Evolutionary conservation across 2,888 invertebrate species (phyloP).

Genomic region (Agelastica alni): DNA sequence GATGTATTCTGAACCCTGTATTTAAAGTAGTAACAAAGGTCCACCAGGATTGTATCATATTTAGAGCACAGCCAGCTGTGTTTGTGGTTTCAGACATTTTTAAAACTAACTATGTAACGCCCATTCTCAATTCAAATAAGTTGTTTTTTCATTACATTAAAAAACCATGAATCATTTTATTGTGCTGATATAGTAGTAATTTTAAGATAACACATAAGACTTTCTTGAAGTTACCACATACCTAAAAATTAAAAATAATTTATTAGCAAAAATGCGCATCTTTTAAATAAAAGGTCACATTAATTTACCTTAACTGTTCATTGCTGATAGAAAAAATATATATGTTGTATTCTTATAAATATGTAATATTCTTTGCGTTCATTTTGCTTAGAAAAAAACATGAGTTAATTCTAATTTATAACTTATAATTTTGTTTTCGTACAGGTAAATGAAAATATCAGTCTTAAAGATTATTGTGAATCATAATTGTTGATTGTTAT

Average conservation of each 20-base stretch:
- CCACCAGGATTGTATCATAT: constrained; percentile 43
- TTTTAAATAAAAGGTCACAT: background rate
- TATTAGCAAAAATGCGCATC: background rate
- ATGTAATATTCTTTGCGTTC: too few species aligned
- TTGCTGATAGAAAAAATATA: background rate
- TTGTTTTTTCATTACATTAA: constrained; percentile 16
- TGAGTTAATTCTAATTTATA: too few species aligned
- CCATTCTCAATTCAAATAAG: constrained; percentile 34
- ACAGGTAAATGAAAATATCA: too few species aligned
- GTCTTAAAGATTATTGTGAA: too few species aligned
- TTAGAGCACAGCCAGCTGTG: constrained; percentile 41
- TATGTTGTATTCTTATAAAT: too few species aligned
- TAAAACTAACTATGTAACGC: constrained; percentile 40
- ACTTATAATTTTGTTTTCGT: too few species aligned
- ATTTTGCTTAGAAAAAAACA: too few species aligned
- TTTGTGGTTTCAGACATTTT: constrained; percentile 41
- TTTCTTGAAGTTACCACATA: background rate
- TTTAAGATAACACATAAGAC: background rate
- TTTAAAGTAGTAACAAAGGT: constrained; percentile 40
- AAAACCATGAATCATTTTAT: constrained; percentile 15
- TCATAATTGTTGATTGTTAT: too few species aligned
- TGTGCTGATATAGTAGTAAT: background rate
- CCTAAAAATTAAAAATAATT: background rate
- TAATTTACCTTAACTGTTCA: background rate
- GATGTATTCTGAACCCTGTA: constrained; percentile 48